Percentiles rank a stretch among this genome's conserved stretches.
Conservation (phyloP, 1,140 invertebrate genomes). For the Periplaneta americana region DNA sequence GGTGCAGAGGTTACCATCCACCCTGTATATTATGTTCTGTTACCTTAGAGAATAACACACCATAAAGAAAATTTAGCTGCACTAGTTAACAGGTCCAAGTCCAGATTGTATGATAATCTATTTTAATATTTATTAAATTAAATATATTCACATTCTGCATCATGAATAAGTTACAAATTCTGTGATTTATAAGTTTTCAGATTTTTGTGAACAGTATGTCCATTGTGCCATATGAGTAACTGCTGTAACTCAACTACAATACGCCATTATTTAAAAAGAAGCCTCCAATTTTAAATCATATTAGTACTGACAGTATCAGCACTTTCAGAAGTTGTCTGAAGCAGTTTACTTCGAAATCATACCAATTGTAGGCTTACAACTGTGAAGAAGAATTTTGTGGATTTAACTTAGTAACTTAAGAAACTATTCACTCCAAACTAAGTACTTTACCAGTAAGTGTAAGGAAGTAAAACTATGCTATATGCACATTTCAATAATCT, state of each 20-base stretch:
- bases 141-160: not conserved
- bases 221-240: not conserved
- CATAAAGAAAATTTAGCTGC: too few species aligned
- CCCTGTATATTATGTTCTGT: too few species aligned
- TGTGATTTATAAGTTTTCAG: not conserved
- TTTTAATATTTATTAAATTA: too few species aligned
- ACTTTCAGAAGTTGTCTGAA: not conserved
- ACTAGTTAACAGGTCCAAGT: too few species aligned
- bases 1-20: too few species aligned
- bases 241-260: not conserved
- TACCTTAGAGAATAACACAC: too few species aligned
- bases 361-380: too few species aligned
- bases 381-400: not conserved
- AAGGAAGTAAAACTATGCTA: not conserved
- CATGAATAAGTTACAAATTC: not conserved
- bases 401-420: not conserved
- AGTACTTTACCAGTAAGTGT: not conserved
- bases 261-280: not conserved
- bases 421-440: not conserved
- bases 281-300: not conserved
- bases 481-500: not conserved
- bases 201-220: too few species aligned
- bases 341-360: not conserved
- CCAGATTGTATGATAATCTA: too few species aligned
- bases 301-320: not conserved